phyloP scores from a whole-genome alignment of 2,797 vertebrate genomes.

The Sebastes hubbsi region DNA sequence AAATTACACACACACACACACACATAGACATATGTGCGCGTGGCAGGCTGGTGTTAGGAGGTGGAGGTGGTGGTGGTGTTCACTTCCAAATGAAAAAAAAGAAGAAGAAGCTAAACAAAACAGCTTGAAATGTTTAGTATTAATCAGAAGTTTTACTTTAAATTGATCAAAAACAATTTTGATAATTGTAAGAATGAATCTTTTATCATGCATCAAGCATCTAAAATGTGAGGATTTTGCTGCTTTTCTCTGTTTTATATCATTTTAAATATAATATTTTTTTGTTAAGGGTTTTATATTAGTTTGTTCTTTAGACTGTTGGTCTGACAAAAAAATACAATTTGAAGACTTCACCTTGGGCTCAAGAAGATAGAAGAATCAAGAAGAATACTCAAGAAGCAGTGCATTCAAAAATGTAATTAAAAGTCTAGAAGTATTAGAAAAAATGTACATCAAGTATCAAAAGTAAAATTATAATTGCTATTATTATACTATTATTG shows the following conservation, averaged over 20 bases:
- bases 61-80: neutral
- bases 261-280: neutral
- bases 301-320: neutral
- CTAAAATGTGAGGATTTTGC: neutral
- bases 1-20: conserved; percentile 34
- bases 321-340: neutral
- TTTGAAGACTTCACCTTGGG: neutral
- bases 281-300: too few species aligned
- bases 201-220: neutral
- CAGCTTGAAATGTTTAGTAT: neutral
- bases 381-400: too few species aligned
- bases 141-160: neutral
- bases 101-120: neutral
- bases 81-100: neutral
- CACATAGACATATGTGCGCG: conserved; percentile 31
- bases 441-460: neutral
- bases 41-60: conserved; percentile 51
- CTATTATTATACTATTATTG: neutral
- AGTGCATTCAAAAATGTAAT: neutral
- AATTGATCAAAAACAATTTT: neutral
- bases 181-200: neutral
- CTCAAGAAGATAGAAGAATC: too few species aligned
- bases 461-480: neutral
- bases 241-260: neutral
- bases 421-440: neutral